phyloP scores from a whole-genome alignment of 1,140 invertebrate species.

The Zaprionus kolodkinae region DNA sequence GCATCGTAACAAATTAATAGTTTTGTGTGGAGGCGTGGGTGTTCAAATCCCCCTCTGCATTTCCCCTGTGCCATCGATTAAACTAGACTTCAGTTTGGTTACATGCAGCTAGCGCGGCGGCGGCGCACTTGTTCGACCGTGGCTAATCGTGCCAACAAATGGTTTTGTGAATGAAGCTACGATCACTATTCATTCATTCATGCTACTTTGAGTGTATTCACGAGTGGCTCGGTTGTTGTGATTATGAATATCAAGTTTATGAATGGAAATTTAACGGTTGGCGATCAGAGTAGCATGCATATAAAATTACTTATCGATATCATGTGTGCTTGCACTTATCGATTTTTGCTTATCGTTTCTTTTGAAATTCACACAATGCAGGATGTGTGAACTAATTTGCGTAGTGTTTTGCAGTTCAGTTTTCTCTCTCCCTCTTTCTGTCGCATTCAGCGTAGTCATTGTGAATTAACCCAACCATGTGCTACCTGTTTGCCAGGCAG shows the following conservation, averaged over 20 bases:
- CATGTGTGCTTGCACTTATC: background rate
- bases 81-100: background rate
- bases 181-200: constrained; percentile 46
- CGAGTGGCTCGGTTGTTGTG: constrained; percentile 10
- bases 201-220: constrained; percentile 19
- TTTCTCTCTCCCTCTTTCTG: no score
- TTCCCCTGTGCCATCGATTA: background rate
- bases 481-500: background rate
- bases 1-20: constrained; percentile 49
- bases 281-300: background rate
- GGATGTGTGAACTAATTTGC: background rate
- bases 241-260: constrained; percentile 43
- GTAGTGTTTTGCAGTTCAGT: background rate
- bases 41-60: constrained; percentile 15
- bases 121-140: constrained; percentile 24
- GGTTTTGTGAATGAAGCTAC: constrained; percentile 35
- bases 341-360: background rate
- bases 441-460: background rate
- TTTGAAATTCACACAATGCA: background rate
- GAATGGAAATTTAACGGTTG: constrained; percentile 47
- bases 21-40: constrained; percentile 29
- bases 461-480: background rate
- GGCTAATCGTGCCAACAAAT: constrained; percentile 17
- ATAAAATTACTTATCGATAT: background rate
- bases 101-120: constrained; percentile 13